Conservation (phyloP, 1,140 invertebrate genomes). For the Sitophilus oryzae region DNA sequence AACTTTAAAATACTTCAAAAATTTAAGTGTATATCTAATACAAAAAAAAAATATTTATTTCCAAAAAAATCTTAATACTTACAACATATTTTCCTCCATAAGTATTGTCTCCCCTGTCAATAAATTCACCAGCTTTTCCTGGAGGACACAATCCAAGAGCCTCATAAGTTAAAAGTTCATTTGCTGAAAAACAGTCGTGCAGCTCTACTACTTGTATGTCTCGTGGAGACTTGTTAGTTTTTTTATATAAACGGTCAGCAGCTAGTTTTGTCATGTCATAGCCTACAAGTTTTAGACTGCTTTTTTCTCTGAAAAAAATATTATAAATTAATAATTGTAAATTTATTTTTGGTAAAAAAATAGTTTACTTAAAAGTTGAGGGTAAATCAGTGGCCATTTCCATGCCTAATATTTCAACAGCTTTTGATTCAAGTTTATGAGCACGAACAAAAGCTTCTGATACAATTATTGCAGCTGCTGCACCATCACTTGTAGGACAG, state of each 20-base stretch:
- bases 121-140: conserved; percentile 86
- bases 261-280: conserved; percentile 93
- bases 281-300: conserved; percentile 85
- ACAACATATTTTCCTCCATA: conserved; percentile 96
- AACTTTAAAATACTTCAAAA: too few relatives aligned
- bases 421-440: conserved; percentile 74
- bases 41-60: background rate
- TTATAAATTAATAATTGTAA: conserved; percentile 5
- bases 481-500: conserved; percentile 95
- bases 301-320: conserved; percentile 55
- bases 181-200: conserved; percentile 98
- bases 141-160: conserved; percentile 86
- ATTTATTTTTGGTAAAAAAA: background rate
- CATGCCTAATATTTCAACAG: conserved; percentile 93
- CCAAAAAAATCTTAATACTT: background rate
- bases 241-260: conserved; percentile 72
- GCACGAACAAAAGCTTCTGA: conserved; percentile 85
- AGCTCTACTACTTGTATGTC: conserved; percentile 96
- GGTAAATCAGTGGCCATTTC: conserved; percentile 92
- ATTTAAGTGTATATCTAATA: background rate
- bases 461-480: conserved; percentile 84
- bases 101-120: conserved; percentile 92
- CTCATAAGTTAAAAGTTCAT: conserved; percentile 97
- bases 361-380: conserved; percentile 61
- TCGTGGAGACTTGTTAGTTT: conserved; percentile 65